These are phyloP conservation scores for Erinaceus europaeus DNA, from an alignment of 2,113 vertebrate species.

Conservation along the genomic window DNA sequence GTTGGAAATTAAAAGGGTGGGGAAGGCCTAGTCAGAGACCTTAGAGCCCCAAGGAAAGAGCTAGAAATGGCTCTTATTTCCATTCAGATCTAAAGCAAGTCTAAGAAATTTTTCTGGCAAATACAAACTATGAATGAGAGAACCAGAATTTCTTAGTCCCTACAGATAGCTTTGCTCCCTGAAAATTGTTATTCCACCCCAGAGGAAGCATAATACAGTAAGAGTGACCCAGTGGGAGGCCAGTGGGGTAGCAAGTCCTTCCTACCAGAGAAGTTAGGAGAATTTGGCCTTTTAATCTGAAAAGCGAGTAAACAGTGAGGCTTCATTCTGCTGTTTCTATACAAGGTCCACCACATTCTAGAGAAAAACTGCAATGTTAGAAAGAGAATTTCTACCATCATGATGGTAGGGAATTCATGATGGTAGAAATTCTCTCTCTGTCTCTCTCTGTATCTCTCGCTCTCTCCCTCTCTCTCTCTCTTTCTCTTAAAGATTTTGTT, in stretches of 20 bases:
- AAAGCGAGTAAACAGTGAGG: background rate
- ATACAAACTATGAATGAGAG: background rate
- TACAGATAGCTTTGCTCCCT: conserved; percentile 1
- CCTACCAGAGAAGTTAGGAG: background rate
- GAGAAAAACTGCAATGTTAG: background rate
- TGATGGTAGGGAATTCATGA: too few relatives aligned
- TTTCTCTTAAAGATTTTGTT: too few relatives aligned
- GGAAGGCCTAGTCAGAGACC: background rate
- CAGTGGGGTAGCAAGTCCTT: background rate
- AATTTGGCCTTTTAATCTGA: background rate
- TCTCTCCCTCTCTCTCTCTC: too few relatives aligned
- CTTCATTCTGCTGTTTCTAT: background rate
- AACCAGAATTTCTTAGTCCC: conserved; percentile 10
- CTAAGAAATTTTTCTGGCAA: background rate
- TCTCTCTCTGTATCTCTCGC: too few relatives aligned
- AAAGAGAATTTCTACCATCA: conserved; percentile 21
- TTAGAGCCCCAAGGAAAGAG: background rate
- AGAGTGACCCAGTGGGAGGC: background rate
- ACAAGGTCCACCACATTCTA: background rate
- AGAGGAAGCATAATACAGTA: background rate
- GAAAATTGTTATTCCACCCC: background rate
- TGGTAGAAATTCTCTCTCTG: too few relatives aligned
- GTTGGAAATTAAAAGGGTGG: background rate
- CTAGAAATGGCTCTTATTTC: background rate
- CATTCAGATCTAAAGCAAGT: background rate